phyloP scores from a whole-genome alignment of 2,888 invertebrate genomes.

The Desoria tigrina region DNA sequence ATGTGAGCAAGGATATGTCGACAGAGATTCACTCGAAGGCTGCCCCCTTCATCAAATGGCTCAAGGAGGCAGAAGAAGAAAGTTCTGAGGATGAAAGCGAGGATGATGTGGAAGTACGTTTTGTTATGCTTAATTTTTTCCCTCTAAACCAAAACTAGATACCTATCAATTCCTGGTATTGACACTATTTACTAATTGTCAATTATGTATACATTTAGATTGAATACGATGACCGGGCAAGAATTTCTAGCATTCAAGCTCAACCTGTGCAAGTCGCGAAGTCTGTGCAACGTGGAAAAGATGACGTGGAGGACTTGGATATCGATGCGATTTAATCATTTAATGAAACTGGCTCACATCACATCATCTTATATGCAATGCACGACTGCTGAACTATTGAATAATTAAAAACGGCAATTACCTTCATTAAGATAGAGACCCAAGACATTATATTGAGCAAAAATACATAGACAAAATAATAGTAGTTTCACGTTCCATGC shows the following conservation, averaged over 20 bases:
- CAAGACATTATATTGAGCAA: too few relatives aligned
- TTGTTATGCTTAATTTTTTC: not conserved
- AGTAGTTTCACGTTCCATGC: too few relatives aligned
- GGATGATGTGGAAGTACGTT: conserved; percentile 67
- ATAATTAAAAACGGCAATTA: not conserved
- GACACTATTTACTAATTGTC: not conserved
- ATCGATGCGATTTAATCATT: conserved; percentile 90
- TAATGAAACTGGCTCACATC: not conserved
- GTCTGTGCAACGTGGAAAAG: conserved; percentile 57
- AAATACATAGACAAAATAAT: too few relatives aligned
- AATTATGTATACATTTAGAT: conserved; percentile 69
- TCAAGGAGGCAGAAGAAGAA: conserved; percentile 92
- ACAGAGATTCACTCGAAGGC: conserved; percentile 90
- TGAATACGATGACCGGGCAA: conserved; percentile 85
- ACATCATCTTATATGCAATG: conserved; percentile 14
- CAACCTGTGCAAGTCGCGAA: conserved; percentile 55
- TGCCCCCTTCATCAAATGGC: conserved; percentile 92
- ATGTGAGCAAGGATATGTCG: conserved; percentile 84
- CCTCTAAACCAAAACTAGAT: not conserved
- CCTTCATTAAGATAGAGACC: too few relatives aligned
- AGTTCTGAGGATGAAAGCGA: conserved; percentile 76
- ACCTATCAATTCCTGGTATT: not conserved
- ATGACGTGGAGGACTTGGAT: conserved; percentile 81
- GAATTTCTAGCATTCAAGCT: conserved; percentile 72
- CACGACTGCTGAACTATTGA: conserved; percentile 10